Evolutionary conservation across 2,888 invertebrate species (phyloP).

Genomic region (Rhagophthalmus giganteus): DNA sequence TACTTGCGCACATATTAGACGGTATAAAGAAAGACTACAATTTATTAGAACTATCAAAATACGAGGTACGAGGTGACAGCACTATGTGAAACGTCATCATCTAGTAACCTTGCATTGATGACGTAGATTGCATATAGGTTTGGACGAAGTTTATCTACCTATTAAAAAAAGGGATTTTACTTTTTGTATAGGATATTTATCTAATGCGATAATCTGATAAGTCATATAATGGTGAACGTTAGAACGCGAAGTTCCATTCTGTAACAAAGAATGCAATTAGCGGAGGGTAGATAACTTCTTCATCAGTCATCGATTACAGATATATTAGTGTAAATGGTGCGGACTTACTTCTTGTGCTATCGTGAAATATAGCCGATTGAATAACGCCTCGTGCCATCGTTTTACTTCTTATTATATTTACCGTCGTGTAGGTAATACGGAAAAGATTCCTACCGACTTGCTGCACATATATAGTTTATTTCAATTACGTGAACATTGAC

Average conservation of each 20-base stretch:
- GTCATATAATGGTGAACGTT: slow-evolving; percentile 32
- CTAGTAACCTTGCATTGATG: too few relatives aligned
- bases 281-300: slow-evolving; percentile 47
- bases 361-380: slow-evolving; percentile 50
- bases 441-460: slow-evolving; percentile 37
- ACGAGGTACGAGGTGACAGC: too few relatives aligned
- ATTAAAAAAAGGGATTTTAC: not conserved
- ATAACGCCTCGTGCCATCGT: slow-evolving; percentile 41
- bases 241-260: slow-evolving; percentile 21
- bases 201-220: slow-evolving; percentile 3
- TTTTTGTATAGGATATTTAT: not conserved
- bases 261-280: slow-evolving; percentile 50
- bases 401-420: slow-evolving; percentile 46
- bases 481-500: too few relatives aligned
- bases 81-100: too few relatives aligned
- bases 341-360: slow-evolving; percentile 50
- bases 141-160: too few relatives aligned
- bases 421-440: slow-evolving; percentile 38
- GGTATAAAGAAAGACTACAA: too few relatives aligned
- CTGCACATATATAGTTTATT: slow-evolving; percentile 22
- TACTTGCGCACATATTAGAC: too few relatives aligned
- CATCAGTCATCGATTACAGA: slow-evolving; percentile 54
- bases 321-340: slow-evolving; percentile 55
- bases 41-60: too few relatives aligned
- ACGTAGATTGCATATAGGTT: too few relatives aligned